Conservation (phyloP, 2,113 vertebrate species). For the Bubo bubo region DNA sequence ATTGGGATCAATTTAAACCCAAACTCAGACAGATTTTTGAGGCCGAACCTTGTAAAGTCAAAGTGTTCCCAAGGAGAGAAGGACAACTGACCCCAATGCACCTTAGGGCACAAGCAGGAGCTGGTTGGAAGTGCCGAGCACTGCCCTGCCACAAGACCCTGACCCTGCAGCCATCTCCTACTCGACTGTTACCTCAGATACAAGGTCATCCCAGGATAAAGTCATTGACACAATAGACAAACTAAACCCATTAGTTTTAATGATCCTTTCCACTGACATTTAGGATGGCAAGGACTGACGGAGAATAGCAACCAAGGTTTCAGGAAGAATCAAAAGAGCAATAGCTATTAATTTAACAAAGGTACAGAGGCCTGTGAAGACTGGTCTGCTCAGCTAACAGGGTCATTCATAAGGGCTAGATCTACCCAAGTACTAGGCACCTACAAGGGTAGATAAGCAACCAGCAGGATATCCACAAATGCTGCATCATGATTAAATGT, state of each 20-base stretch:
- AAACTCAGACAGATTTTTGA: neutral
- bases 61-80: neutral
- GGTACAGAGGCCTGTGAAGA: neutral
- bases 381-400: neutral
- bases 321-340: neutral
- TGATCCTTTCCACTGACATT: slow-evolving; percentile 21
- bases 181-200: accelerated
- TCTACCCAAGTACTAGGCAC: neutral
- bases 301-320: neutral
- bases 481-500: neutral
- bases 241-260: slow-evolving; percentile 18
- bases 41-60: neutral
- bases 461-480: neutral
- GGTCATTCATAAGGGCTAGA: neutral
- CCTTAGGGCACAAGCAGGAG: neutral
- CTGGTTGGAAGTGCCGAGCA: accelerated
- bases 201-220: neutral
- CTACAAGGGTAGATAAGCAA: neutral
- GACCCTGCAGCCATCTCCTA: neutral
- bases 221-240: neutral
- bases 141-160: neutral
- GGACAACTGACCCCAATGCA: neutral
- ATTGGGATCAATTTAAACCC: neutral
- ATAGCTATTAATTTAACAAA: slow-evolving; percentile 3
- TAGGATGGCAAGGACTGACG: neutral